Conservation (phyloP, 2,797 vertebrate species). For the Gobio occitaniae region DNA sequence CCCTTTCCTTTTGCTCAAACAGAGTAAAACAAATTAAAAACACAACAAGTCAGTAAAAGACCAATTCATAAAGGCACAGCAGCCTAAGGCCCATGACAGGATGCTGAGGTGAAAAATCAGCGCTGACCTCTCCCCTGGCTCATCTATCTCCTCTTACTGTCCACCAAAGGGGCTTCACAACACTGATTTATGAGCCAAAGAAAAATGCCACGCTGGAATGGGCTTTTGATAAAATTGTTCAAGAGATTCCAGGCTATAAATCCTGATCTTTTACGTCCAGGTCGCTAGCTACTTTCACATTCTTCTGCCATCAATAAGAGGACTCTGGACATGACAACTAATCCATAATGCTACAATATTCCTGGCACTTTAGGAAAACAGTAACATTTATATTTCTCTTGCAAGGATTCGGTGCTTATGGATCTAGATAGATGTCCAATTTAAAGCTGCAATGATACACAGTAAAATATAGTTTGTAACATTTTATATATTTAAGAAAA, state of each 20-base stretch:
- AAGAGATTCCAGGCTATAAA: conserved; percentile 99
- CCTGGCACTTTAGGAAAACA: conserved; percentile 85
- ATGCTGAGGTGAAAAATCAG: conserved; percentile 90
- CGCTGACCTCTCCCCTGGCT: conserved; percentile 95
- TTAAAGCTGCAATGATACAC: conserved; percentile 34
- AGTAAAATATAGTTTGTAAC: conserved; percentile 9
- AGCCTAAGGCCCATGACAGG: conserved; percentile 88
- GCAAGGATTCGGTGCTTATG: conserved; percentile 66
- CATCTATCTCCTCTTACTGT: conserved; percentile 99
- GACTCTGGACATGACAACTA: conserved; percentile 89
- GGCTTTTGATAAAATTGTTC: conserved; percentile 99
- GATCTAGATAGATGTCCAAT: conserved; percentile 20
- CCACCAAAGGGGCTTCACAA: conserved; percentile 94
- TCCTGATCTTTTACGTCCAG: conserved; percentile 97
- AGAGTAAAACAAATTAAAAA: conserved; percentile 88
- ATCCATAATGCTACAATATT: conserved; percentile 94
- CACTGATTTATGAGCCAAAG: conserved; percentile 98
- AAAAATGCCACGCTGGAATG: conserved; percentile 98
- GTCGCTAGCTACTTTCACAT: conserved; percentile 95
- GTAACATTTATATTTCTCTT: conserved; percentile 83
- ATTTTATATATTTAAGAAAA: not conserved
- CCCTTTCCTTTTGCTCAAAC: conserved; percentile 72
- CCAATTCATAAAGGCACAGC: conserved; percentile 90
- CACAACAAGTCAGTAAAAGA: conserved; percentile 88
- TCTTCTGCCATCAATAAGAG: conserved; percentile 95